These are phyloP conservation scores for Poecilia gillii DNA, from an alignment of 2,797 vertebrate genomes.

Conservation along the genomic window DNA sequence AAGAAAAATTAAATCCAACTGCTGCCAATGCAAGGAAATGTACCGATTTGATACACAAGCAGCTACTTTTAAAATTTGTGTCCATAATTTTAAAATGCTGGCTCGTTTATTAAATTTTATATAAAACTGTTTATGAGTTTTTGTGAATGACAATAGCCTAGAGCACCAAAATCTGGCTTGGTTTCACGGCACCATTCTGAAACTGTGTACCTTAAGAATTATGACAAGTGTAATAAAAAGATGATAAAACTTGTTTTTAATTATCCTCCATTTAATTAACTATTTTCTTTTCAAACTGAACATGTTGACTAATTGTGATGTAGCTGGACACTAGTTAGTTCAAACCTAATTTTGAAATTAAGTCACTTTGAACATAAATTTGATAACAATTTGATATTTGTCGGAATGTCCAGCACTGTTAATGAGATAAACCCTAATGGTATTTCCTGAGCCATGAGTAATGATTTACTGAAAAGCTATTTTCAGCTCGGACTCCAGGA, in stretches of 20 bases:
- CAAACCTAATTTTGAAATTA: background rate
- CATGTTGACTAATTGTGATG: background rate
- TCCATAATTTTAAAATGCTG: background rate
- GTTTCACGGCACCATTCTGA: background rate
- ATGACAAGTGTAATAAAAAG: background rate
- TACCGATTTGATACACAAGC: background rate
- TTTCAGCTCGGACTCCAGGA: slow-evolving; percentile 15
- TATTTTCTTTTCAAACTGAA: background rate
- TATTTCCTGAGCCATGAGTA: background rate
- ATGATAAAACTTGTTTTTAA: background rate
- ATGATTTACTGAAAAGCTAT: slow-evolving; percentile 3
- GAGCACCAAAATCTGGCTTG: background rate
- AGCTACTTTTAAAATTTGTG: background rate
- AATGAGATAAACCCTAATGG: background rate
- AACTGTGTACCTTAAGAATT: background rate
- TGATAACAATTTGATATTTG: background rate
- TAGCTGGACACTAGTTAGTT: background rate
- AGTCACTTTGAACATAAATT: background rate
- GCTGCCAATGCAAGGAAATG: background rate
- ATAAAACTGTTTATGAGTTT: background rate
- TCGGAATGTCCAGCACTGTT: background rate
- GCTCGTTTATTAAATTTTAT: background rate
- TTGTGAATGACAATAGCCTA: background rate
- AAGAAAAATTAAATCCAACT: background rate
- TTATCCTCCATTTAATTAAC: background rate